Base-by-base conservation (phyloP, 2,888 invertebrate species). In the Gymnosoma rotundatum region DNA sequence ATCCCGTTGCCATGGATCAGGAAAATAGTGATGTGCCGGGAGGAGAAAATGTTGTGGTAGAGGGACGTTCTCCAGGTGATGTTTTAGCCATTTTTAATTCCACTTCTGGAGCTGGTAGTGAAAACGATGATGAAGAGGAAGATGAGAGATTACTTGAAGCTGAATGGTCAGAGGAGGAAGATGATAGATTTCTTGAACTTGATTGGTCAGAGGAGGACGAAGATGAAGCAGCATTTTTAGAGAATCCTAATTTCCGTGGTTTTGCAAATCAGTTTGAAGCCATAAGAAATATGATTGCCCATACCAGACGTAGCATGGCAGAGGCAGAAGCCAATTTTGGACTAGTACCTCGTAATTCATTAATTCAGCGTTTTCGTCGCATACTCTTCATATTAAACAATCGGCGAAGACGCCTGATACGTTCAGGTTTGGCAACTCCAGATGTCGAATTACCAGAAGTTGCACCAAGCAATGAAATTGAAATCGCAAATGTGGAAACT, bases 361-460 rank as follows among this genome's bases (percentile, higher is more conserved):
- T 90, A 66, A 87, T 90, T 81, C 90, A 90, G 75, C 90, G 89
- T 1, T 87, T 90, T 25, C 90, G 90, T 7, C 89, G 90, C 63
- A 88, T 89, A 72, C 88, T 90, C n/a, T 89, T 90, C 16, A 88
- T 88, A 67, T 87, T 90, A 70, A 89, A 89, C 70, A 88, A 86
- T 36, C 83, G 86, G 21, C 80, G 89, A 0, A 74, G 75, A 61
- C 85, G 85, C n/a, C 69, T 85, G 14, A 78, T 78, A 67, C 79
- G 78, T n/a, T 73, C 79, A 14, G 81, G 83, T 2, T 38, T 81
- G 12, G 45, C 56, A 2, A 48, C 58, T 0, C 78, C 81, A 14
- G 80, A 60, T 38, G 70, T 75, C n/a, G 86, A 72, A 21, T 18
- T 80, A 10, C 69, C 69, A 8, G 78, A 66, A 42, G 66, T 42